Evolutionary conservation across 1,140 invertebrate genomes (phyloP).

Genomic region (Popillia japonica): DNA sequence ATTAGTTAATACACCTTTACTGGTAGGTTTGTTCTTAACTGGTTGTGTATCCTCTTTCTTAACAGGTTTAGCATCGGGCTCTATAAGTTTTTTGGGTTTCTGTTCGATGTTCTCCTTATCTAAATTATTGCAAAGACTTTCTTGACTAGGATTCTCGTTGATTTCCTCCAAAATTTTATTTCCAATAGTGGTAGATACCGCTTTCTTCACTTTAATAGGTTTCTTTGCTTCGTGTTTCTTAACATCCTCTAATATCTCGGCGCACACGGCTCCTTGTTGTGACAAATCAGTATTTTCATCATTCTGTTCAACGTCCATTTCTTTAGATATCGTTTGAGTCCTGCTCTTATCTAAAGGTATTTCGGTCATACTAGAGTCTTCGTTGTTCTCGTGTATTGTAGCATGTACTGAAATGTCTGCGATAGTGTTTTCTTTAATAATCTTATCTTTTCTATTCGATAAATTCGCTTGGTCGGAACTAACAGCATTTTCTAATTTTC

Average conservation of each 20-base stretch:
- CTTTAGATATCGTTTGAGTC: slow-evolving; percentile 58
- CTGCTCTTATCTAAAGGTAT: slow-evolving; percentile 53
- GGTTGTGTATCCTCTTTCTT: slow-evolving; percentile 49
- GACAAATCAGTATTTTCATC: slow-evolving; percentile 49
- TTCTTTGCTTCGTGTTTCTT: slow-evolving; percentile 57
- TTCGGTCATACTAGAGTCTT: slow-evolving; percentile 53
- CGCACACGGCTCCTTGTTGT: slow-evolving; percentile 57
- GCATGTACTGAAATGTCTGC: slow-evolving; percentile 57
- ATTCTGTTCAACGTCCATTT: slow-evolving; percentile 53
- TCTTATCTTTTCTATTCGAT: slow-evolving; percentile 68
- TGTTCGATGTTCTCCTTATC: slow-evolving; percentile 60
- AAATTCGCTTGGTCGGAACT: slow-evolving; percentile 67
- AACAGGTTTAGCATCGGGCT: slow-evolving; percentile 44
- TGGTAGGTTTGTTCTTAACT: slow-evolving; percentile 52
- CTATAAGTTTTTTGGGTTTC: slow-evolving; percentile 45
- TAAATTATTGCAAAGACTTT: slow-evolving; percentile 55
- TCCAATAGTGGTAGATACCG: slow-evolving; percentile 48
- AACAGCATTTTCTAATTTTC: slow-evolving; percentile 74
- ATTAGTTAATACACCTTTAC: slow-evolving; percentile 57
- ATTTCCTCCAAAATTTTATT: slow-evolving; percentile 55
- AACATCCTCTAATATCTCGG: slow-evolving; percentile 57
- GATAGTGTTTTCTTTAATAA: slow-evolving; percentile 58
- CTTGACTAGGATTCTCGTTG: slow-evolving; percentile 57
- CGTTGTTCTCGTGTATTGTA: slow-evolving; percentile 48
- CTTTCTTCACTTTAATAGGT: slow-evolving; percentile 54